Base-by-base conservation (phyloP, 2,888 invertebrate genomes). In the Caenorhabditis macrosperma region DNA sequence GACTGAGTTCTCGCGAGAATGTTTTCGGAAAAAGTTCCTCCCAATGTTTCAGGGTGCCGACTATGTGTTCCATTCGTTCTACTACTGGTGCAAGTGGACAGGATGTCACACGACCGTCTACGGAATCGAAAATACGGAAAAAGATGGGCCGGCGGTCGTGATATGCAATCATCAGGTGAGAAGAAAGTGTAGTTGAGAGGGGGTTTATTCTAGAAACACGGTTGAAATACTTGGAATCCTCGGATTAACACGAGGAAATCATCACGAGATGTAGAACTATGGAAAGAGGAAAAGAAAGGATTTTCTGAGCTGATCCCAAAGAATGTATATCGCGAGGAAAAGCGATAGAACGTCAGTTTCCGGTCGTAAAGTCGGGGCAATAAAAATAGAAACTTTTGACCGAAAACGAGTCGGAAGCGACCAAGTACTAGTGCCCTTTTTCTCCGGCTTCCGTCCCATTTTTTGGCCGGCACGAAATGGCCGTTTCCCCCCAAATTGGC, bases 161-260 rank as follows among this genome's bases (percentile, higher is more conserved):
- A 66, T 86, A 46, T 81, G 81, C 26, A 86, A 86, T 64, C 86
- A 86, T 72, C 86, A 86, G 82, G 86, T 85, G 5, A n/a, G 41
- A n/a, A 7, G 9, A 50, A 46, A 46, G 5, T 46, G 46, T 26
- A n/a, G n/a, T n/a, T n/a, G n/a, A n/a, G n/a, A n/a, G n/a, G n/a
- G n/a, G n/a, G 17, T 15, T 50, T n/a, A 15, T 15, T 50, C 7
- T 38, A 52, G 26, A 52, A 10, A 26, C 6, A 52, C 26, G 26
- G 26, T n/a, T n/a, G n/a, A n/a, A n/a, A n/a, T n/a, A n/a, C n/a
- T n/a, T n/a, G 38, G 9, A 2, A 38, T 38, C 38, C 38, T 15
- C 12, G 38, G 38, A 38, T 38, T 38, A 38, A 10, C 10, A 10
- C 6, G 33, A 33, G 15, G 6, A 54, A 54, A 30, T 3, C n/a